A percentile compares a stretch with the other conserved stretches of the same genome.
These are phyloP conservation scores for Ctenicera cuprea DNA, from an alignment of 2,888 invertebrate species.

Conservation along the genomic window DNA sequence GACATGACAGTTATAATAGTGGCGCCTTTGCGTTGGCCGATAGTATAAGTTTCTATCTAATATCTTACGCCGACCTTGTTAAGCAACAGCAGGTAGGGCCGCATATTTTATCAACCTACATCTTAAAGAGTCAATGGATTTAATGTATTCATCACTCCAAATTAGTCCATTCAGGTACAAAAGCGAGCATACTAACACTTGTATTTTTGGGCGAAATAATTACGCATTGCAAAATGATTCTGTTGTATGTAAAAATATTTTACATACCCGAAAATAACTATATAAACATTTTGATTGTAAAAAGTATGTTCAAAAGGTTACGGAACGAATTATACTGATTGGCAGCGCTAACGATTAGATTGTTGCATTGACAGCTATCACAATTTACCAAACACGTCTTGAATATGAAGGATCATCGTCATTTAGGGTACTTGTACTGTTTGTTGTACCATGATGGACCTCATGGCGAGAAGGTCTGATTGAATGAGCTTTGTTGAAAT, in stretches of 20 bases:
- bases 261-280: not conserved
- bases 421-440: slow-evolving; percentile 36
- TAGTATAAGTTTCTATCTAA: slow-evolving; percentile 40
- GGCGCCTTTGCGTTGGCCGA: slow-evolving; percentile 47
- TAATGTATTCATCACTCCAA: slow-evolving; percentile 47
- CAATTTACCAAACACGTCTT: slow-evolving; percentile 30
- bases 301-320: not conserved
- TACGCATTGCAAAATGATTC: not conserved
- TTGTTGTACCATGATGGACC: slow-evolving; percentile 30
- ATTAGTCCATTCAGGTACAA: slow-evolving; percentile 42
- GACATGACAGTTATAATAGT: slow-evolving; percentile 31
- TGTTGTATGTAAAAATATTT: not conserved
- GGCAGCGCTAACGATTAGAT: slow-evolving; percentile 28
- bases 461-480: slow-evolving; percentile 33
- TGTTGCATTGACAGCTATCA: slow-evolving; percentile 27
- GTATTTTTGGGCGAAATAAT: not conserved
- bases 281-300: not conserved
- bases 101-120: slow-evolving; percentile 53
- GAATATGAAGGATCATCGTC: slow-evolving; percentile 24
- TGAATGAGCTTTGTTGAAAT: slow-evolving; percentile 32
- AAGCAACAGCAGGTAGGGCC: slow-evolving; percentile 53
- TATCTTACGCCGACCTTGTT: slow-evolving; percentile 51
- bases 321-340: slow-evolving; percentile 1
- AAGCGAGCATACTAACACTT: slow-evolving; percentile 14
- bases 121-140: slow-evolving; percentile 49